A percentile compares a stretch with the other conserved stretches of the same genome.
Evolutionary conservation across 2,888 invertebrate species (phyloP).

Genomic region (Dichetophora obliterata): DNA sequence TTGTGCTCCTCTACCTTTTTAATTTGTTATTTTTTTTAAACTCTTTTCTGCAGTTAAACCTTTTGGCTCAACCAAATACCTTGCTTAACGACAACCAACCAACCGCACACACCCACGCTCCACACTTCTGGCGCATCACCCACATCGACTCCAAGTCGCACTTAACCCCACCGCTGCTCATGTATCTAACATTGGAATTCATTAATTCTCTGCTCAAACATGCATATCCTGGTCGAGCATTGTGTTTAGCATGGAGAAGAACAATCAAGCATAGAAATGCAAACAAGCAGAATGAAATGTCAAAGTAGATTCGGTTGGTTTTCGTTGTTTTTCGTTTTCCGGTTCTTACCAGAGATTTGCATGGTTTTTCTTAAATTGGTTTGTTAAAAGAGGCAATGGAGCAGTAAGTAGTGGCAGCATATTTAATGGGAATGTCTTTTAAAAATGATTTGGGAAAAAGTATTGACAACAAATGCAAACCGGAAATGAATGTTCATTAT

Average conservation of each 20-base stretch:
- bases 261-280: not conserved
- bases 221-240: constrained; percentile 8
- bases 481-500: no score
- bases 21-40: not conserved
- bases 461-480: no score
- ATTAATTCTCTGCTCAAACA: constrained; percentile 24
- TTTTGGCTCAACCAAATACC: no score
- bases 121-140: no score
- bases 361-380: constrained; percentile 1
- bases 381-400: not conserved
- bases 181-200: not conserved
- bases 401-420: no score
- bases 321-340: not conserved
- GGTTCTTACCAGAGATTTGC: not conserved
- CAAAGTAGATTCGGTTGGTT: not conserved
- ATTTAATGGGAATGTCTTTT: no score
- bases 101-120: no score
- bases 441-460: no score
- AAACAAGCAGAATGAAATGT: not conserved
- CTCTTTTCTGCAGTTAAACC: not conserved
- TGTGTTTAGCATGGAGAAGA: not conserved
- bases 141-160: not conserved
- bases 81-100: no score
- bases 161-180: not conserved
- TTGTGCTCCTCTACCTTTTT: not conserved